phyloP scores from a whole-genome alignment of 2,113 vertebrate genomes.

The Lepisosteus osseus region DNA sequence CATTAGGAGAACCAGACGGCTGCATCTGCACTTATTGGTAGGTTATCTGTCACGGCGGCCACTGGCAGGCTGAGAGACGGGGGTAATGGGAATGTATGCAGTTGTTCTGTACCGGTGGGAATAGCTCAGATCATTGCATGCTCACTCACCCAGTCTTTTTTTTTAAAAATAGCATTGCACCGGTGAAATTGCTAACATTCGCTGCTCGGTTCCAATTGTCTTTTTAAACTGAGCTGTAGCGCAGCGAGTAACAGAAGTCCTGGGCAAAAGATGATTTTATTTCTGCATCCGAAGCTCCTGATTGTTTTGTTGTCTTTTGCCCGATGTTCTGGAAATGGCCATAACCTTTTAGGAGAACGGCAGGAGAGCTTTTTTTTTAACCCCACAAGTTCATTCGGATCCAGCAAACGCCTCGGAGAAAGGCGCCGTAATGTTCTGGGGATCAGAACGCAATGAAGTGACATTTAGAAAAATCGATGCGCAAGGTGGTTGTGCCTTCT shows the following conservation, averaged over 20 bases:
- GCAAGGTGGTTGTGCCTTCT: not conserved
- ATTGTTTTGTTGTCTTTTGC: too few relatives aligned
- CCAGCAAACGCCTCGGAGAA: constrained; percentile 11
- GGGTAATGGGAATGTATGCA: constrained; percentile 21
- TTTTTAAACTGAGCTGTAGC: too few relatives aligned
- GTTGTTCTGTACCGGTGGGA: not conserved
- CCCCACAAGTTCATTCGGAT: constrained; percentile 21
- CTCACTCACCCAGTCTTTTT: too few relatives aligned
- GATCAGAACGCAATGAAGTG: constrained; percentile 5
- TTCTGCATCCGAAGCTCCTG: too few relatives aligned
- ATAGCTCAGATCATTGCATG: too few relatives aligned
- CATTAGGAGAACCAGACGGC: constrained; percentile 69
- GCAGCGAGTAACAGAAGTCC: too few relatives aligned
- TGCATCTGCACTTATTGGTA: constrained; percentile 74
- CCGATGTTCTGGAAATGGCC: not conserved
- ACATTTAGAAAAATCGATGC: constrained; percentile 10
- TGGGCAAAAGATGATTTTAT: too few relatives aligned
- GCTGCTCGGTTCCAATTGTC: too few relatives aligned
- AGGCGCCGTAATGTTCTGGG: not conserved
- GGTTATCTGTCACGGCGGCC: constrained; percentile 35
- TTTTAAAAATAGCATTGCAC: too few relatives aligned
- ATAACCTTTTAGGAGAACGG: not conserved
- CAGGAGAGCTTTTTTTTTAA: not conserved
- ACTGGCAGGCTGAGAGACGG: constrained; percentile 2
- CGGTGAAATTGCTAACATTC: too few relatives aligned